These are phyloP conservation scores for Caenorhabditis angaria DNA, from an alignment of 2,888 invertebrate species.

Conservation along the genomic window DNA sequence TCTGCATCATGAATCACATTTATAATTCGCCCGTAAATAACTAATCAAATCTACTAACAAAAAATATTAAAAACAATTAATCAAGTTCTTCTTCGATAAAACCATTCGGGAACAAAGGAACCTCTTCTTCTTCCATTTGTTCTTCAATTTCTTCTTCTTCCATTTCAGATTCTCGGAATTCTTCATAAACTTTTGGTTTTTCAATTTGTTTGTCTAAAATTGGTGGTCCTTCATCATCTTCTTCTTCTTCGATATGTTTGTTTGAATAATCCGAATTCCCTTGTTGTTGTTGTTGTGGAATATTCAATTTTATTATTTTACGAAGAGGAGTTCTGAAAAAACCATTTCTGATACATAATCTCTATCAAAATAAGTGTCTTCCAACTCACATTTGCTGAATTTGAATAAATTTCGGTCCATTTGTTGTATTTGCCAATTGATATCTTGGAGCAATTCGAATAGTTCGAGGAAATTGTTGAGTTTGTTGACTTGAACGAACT, in stretches of 20 bases:
- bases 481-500: background rate
- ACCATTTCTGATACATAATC: background rate
- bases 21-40: constrained; percentile 2
- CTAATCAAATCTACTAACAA: background rate
- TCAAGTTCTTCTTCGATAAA: constrained; percentile 41
- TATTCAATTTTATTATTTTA: background rate
- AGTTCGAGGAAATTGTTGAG: background rate
- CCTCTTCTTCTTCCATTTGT: background rate
- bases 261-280: background rate
- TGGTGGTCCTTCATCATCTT: constrained; percentile 32
- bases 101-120: constrained; percentile 27
- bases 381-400: constrained; percentile 2
- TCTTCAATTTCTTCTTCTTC: constrained; percentile 52
- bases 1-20: constrained; percentile 1
- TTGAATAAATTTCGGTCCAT: background rate
- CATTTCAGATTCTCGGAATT: constrained; percentile 45
- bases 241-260: constrained; percentile 5
- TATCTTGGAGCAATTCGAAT: background rate
- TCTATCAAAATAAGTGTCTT: background rate
- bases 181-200: background rate
- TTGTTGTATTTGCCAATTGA: background rate
- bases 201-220: constrained; percentile 23
- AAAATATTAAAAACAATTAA: constrained; percentile 7
- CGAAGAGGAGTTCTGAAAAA: background rate
- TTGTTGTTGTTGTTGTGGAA: constrained; percentile 2